Conservation (phyloP, 2,888 invertebrate genomes). For the Tetramorium bicarinatum region DNA sequence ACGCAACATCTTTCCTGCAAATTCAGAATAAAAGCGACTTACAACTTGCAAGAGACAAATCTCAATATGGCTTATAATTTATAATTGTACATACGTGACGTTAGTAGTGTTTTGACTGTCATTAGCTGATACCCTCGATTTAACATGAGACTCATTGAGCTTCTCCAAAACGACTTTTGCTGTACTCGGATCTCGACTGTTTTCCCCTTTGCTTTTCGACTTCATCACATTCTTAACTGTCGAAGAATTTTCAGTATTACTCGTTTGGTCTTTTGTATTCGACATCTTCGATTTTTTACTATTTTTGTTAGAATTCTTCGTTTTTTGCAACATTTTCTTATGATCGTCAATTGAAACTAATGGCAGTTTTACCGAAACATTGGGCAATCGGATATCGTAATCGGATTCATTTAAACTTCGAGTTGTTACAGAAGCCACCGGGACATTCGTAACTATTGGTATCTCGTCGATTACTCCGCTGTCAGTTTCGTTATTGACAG, state of each 20-base stretch:
- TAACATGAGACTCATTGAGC: conserved; percentile 73
- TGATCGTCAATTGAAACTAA: conserved; percentile 45
- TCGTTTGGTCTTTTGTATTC: background rate
- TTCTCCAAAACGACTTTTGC: conserved; percentile 83
- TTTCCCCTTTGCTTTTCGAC: background rate
- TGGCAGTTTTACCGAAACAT: conserved; percentile 60
- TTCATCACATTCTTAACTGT: background rate
- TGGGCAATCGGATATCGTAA: conserved; percentile 24
- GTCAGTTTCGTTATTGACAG: conserved; percentile 60
- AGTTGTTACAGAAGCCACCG: conserved; percentile 51
- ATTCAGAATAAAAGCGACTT: background rate
- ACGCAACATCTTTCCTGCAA: conserved; percentile 40
- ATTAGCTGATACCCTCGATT: conserved; percentile 36
- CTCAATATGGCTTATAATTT: background rate
- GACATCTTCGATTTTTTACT: background rate
- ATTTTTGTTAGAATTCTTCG: conserved; percentile 11
- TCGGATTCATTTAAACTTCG: conserved; percentile 46
- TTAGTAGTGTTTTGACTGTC: conserved; percentile 34
- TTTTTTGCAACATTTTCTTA: conserved; percentile 17
- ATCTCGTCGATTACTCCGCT: conserved; percentile 77
- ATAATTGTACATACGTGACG: conserved; percentile 58
- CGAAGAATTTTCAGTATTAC: background rate
- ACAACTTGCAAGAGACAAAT: background rate
- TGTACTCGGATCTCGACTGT: conserved; percentile 79
- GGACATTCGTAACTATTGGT: conserved; percentile 49